Evolutionary conservation across 1,140 invertebrate genomes (phyloP).

Genomic region (Nasonia vitripennis): DNA sequence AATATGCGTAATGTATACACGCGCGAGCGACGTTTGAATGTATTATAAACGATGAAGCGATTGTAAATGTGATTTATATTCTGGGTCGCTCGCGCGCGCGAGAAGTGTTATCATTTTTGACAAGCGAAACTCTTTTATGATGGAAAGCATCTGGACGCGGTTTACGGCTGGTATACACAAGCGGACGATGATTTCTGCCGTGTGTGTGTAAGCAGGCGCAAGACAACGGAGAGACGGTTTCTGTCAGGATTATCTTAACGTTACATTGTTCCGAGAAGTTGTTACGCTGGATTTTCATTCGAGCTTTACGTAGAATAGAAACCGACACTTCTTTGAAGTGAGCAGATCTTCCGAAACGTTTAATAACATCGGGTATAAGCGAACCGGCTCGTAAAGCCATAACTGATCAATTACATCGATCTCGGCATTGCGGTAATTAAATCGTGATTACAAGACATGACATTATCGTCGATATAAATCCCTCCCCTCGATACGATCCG

Average conservation of each 20-base stretch:
- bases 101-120: not conserved
- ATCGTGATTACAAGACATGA: conserved; percentile 28
- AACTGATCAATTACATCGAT: not conserved
- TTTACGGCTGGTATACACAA: too few relatives aligned
- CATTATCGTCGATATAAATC: conserved; percentile 14
- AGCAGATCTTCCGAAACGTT: not conserved
- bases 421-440: not conserved
- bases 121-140: conserved; percentile 10
- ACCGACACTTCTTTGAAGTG: not conserved
- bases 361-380: not conserved
- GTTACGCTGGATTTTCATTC: not conserved
- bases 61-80: not conserved
- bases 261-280: not conserved
- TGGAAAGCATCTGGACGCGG: not conserved
- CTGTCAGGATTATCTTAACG: not conserved
- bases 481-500: too few relatives aligned
- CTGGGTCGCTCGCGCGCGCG: not conserved
- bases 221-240: too few relatives aligned
- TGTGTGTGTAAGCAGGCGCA: not conserved
- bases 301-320: not conserved
- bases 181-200: not conserved
- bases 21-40: not conserved
- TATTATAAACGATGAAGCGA: too few relatives aligned
- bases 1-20: not conserved
- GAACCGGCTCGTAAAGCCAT: not conserved